Base-by-base conservation (phyloP, 2,888 invertebrate species). In the Lasioglossum vierecki region DNA sequence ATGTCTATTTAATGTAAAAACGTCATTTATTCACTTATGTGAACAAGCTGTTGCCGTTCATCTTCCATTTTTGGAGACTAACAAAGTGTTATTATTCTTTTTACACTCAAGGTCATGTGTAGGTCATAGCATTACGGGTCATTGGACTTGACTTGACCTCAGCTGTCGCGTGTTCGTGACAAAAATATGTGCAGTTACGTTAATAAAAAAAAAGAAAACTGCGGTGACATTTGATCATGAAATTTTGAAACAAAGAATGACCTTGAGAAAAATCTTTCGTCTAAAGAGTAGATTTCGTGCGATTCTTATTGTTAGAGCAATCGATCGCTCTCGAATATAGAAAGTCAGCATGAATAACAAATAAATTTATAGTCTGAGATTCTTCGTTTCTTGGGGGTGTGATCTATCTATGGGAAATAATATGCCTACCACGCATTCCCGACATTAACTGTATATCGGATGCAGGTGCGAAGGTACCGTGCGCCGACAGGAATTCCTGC, bases 401-500 rank as follows among this genome's bases (percentile, higher is more conserved):
- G 30, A 46, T 80, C 70, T 57, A 70, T 49, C 41, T 76, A 6
- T 15, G 46, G 70, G 13, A 60, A 72, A 26, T 30, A 68, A 44
- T 53, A 30, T 46, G 71, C n/a, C 39, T 83, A 60, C 79, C 57
- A 49, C 73, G 68, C 83, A 79, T 87, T 80, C 41, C 70, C 72
- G 68, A 60, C 71, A 68, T 86, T 90, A 90, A 88, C 88, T 84
- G 85, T 90, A 89, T 88, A 87, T 88, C 53, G 60, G 44, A 76
- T 82, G 82, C 72, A 83, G 83, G 80, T 84, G 79, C 66, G 73
- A 83, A 53, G 71, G 84, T 84, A 88, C 76, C 91, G 88, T 89
- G 78, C 76, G 72, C 79, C 90, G 90, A 92, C 89, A 92, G 91
- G 90, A 93, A 94, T 94, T 94, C 94, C 92, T 94, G 94, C 94